These are phyloP conservation scores for Gephyroberyx darwinii DNA, from an alignment of 2,797 vertebrate species.

Conservation along the genomic window DNA sequence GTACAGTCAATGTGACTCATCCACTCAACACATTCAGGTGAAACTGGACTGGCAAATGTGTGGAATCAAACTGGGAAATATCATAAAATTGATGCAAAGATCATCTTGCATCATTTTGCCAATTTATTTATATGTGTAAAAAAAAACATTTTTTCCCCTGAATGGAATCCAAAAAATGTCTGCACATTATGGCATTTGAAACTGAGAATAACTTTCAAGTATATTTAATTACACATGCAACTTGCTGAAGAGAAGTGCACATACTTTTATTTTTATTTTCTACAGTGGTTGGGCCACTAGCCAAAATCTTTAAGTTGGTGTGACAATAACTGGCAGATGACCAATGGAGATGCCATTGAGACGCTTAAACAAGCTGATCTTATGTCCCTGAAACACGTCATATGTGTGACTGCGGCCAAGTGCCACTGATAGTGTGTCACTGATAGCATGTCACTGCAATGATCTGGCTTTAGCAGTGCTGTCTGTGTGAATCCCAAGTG, in stretches of 20 bases:
- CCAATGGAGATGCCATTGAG: constrained; percentile 37
- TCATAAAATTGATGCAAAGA: constrained; percentile 1
- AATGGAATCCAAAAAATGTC: not conserved
- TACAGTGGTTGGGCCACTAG: not conserved
- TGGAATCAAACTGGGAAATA: not conserved
- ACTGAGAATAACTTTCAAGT: not conserved
- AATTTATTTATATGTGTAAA: not conserved
- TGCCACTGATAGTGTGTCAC: constrained; percentile 64
- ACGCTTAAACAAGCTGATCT: constrained; percentile 44
- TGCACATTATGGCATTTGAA: not conserved
- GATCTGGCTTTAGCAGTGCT: constrained; percentile 42
- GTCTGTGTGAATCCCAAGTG: constrained; percentile 33
- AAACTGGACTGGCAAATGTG: not conserved
- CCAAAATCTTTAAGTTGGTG: constrained; percentile 21
- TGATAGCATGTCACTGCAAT: constrained; percentile 64
- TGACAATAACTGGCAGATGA: constrained; percentile 52
- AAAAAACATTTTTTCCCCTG: not conserved
- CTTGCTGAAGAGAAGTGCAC: not conserved
- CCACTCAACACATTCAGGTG: not conserved
- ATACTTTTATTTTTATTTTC: not conserved
- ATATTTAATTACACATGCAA: not conserved
- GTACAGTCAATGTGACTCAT: constrained; percentile 10
- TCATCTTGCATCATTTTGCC: not conserved
- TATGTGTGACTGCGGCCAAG: constrained; percentile 62
- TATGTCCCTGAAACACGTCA: constrained; percentile 56